Evolutionary conservation across 2,888 invertebrate species (phyloP).

Genomic region (Eueremaeus valkanovi): DNA sequence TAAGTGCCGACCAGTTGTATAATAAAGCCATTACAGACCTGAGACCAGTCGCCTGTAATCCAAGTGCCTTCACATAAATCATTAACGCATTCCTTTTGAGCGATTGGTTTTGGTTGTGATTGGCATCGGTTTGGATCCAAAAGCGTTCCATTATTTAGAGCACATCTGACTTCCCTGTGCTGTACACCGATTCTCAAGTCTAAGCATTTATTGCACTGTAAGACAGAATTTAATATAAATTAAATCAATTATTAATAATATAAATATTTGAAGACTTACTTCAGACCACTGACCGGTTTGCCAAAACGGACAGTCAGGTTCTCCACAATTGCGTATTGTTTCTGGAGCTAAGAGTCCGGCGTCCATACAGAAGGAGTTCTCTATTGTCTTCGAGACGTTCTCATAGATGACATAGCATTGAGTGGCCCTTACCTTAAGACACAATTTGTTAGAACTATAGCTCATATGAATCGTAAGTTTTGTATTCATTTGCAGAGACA

Average conservation of each 20-base stretch:
- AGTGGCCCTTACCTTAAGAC: constrained; percentile 63
- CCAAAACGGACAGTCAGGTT: constrained; percentile 70
- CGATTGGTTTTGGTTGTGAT: constrained; percentile 26
- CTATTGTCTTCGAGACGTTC: constrained; percentile 61
- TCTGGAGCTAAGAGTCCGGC: constrained; percentile 61
- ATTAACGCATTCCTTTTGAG: constrained; percentile 34
- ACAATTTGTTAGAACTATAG: constrained; percentile 48
- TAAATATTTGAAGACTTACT: constrained; percentile 48
- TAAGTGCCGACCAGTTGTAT: background rate
- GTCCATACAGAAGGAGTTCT: constrained; percentile 65
- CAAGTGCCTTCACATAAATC: constrained; percentile 35
- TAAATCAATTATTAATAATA: constrained; percentile 49
- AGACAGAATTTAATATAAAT: constrained; percentile 49
- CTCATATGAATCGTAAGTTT: background rate
- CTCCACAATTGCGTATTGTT: constrained; percentile 64
- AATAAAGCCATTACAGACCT: constrained; percentile 23
- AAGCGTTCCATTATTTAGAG: constrained; percentile 32
- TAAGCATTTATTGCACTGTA: constrained; percentile 52
- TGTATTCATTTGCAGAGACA: too few species aligned
- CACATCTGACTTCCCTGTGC: constrained; percentile 53
- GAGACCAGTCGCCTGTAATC: constrained; percentile 30
- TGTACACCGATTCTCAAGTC: constrained; percentile 51
- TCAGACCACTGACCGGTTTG: constrained; percentile 64
- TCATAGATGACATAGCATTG: constrained; percentile 65
- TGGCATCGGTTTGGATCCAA: constrained; percentile 11